A percentile compares a stretch with the other conserved stretches of the same genome.
phyloP scores from a whole-genome alignment of 2,797 vertebrate genomes.

The Morelia viridis region DNA sequence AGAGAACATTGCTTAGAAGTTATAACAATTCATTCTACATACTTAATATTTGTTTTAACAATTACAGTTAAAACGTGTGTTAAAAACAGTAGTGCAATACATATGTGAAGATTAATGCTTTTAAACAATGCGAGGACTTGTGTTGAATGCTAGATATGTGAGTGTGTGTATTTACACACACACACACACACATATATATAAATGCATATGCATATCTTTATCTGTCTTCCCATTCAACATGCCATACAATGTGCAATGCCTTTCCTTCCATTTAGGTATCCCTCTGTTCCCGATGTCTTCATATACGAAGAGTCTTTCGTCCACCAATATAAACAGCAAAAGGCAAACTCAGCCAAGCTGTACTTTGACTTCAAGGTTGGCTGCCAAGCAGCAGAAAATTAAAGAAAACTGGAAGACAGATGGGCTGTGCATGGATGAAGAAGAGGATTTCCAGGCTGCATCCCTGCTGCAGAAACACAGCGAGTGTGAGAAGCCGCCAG shows the following conservation, averaged over 20 bases:
- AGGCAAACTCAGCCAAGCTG: slow-evolving; percentile 81
- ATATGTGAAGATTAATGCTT: slow-evolving; percentile 73
- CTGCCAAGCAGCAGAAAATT: slow-evolving; percentile 86
- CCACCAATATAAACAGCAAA: slow-evolving; percentile 82
- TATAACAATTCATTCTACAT: slow-evolving; percentile 6
- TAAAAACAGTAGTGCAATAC: slow-evolving; percentile 73
- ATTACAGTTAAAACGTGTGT: slow-evolving; percentile 61
- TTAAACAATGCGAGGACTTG: slow-evolving; percentile 68
- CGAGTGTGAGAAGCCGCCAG: slow-evolving; percentile 95
- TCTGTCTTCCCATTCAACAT: slow-evolving; percentile 61
- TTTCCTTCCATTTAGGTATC: slow-evolving; percentile 77
- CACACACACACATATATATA: no score
- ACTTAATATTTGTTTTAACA: slow-evolving; percentile 55
- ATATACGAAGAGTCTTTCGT: slow-evolving; percentile 77
- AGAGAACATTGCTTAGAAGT: slow-evolving; percentile 13
- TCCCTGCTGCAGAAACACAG: slow-evolving; percentile 87
- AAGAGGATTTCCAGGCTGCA: slow-evolving; percentile 78
- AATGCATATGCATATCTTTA: not conserved
- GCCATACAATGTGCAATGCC: slow-evolving; percentile 72
- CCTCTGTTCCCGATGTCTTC: slow-evolving; percentile 78
- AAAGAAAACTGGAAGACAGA: slow-evolving; percentile 90
- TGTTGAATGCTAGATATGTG: slow-evolving; percentile 66
- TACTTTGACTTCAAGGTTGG: slow-evolving; percentile 83
- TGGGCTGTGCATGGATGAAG: slow-evolving; percentile 78
- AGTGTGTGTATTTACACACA: not conserved